These are phyloP conservation scores for Chitala chitala DNA, from an alignment of 2,113 vertebrate genomes.

Conservation along the genomic window DNA sequence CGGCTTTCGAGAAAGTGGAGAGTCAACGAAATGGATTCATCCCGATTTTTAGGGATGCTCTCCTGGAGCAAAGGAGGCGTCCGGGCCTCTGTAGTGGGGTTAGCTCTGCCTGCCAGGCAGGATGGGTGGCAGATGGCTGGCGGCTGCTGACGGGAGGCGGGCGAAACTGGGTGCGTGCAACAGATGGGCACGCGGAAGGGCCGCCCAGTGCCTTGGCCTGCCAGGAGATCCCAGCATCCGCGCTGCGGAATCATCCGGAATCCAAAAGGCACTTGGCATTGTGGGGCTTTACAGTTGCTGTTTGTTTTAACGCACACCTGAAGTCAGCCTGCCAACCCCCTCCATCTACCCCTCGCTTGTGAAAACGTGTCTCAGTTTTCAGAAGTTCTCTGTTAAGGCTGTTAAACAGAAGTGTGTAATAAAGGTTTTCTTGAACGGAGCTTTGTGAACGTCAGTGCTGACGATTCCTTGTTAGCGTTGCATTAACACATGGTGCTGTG, in stretches of 20 bases:
- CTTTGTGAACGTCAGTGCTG: too few relatives aligned
- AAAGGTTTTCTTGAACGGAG: too few relatives aligned
- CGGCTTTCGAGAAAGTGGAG: background rate
- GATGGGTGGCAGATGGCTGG: slow-evolving; percentile 68
- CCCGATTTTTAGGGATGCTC: background rate
- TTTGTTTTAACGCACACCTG: slow-evolving; percentile 5
- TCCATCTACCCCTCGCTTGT: too few relatives aligned
- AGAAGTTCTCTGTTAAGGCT: too few relatives aligned
- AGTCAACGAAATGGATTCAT: background rate
- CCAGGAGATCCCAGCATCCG: slow-evolving; percentile 62
- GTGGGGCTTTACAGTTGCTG: slow-evolving; percentile 20
- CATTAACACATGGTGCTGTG: too few relatives aligned
- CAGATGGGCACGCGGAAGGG: slow-evolving; percentile 66
- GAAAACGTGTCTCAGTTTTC: too few relatives aligned
- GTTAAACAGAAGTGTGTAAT: too few relatives aligned
- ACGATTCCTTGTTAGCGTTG: too few relatives aligned
- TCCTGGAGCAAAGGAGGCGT: slow-evolving; percentile 12
- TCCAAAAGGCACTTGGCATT: slow-evolving; percentile 10
- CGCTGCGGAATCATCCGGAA: slow-evolving; percentile 44
- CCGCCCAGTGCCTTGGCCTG: slow-evolving; percentile 59
- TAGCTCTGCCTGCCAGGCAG: slow-evolving; percentile 61
- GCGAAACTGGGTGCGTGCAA: slow-evolving; percentile 54
- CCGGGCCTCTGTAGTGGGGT: slow-evolving; percentile 42
- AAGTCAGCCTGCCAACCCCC: too few relatives aligned
- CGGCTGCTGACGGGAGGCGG: slow-evolving; percentile 52